Base-by-base conservation (phyloP, 2,888 invertebrate genomes). In the Ctena decussata region DNA sequence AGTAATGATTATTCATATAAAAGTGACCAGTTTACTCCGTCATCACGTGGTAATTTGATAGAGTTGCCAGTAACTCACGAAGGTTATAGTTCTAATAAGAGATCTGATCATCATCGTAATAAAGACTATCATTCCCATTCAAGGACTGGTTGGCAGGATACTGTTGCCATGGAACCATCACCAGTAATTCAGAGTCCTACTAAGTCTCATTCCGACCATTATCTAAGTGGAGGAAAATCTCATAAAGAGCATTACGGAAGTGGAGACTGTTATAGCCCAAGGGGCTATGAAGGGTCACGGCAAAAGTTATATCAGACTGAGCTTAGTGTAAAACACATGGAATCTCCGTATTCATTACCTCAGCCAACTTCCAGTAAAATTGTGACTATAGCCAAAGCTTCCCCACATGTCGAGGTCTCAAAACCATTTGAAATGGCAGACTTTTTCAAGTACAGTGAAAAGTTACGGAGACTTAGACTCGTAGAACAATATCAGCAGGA, bases 371-470 rank as follows among this genome's bases (percentile, higher is more conserved):
- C 90, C 21, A 94, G 93, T 87, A 91, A 92, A 76, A 89, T 94
- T 37, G 93, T 94, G 46, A 94, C 94, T 24, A 91, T 94, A 44
- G 91, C 91, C 0, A 92, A 93, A 84, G 84, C 92, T 60, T 91
- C 92, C 76, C 94, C 94, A 41, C 93, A 94, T 86, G 94, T 94
- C 30, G 99, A 99, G 96, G 98, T 98, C 80, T 98, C 98, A 0
- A 99, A 99, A 95, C 99, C 99, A 2, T 99, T 99, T 96, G 99
- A 99, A 96, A 98, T 99, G 98, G 97, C 98, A 0, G 99, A 99
- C 96, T 99, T 98, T 96, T 99, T 99, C 96, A 99, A 99, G 96
- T 99, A 99, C 96, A 99, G 99, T 76, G 98, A 98, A 6, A 98
- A 98, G 95, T 98, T 98, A 95, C 97, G 98, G 86, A 97, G 98